Evolutionary conservation across 2,888 invertebrate genomes (phyloP).

Genomic region (Drosophila demipolita): DNA sequence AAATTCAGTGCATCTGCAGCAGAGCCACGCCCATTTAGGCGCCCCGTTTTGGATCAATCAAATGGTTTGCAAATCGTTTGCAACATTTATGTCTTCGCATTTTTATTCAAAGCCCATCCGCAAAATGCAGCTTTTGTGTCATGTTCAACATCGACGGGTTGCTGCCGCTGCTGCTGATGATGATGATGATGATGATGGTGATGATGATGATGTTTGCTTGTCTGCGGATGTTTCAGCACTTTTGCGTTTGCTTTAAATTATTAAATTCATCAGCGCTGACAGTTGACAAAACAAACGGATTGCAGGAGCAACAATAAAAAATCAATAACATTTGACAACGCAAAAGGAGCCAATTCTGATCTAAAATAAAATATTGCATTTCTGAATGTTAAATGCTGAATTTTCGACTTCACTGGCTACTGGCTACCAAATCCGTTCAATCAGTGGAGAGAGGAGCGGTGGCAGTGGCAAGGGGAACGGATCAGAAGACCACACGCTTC

Average conservation of each 20-base stretch:
- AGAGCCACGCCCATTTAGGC: constrained; percentile 43
- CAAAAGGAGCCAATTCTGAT: constrained; percentile 49
- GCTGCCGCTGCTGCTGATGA: constrained; percentile 24
- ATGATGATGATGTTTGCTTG: constrained; percentile 39
- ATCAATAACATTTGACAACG: constrained; percentile 27
- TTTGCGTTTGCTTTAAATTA: constrained; percentile 64
- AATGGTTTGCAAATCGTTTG: constrained; percentile 63
- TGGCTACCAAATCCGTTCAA: constrained; percentile 28
- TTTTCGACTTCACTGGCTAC: constrained; percentile 28
- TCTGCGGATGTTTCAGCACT: constrained; percentile 23
- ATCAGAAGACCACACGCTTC: constrained; percentile 70
- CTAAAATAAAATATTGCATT: constrained; percentile 76
- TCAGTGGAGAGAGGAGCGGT: neutral
- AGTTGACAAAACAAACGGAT: constrained; percentile 73
- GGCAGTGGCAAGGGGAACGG: neutral
- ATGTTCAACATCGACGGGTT: constrained; percentile 63
- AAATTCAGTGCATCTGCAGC: constrained; percentile 76
- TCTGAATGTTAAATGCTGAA: constrained; percentile 31
- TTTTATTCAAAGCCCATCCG: constrained; percentile 78
- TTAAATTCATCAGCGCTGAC: constrained; percentile 73
- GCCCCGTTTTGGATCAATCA: constrained; percentile 44
- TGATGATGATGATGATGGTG: constrained; percentile 33
- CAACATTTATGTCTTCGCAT: constrained; percentile 42
- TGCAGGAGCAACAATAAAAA: constrained; percentile 36
- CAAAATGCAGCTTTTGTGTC: constrained; percentile 77